Conservation (phyloP, 2,113 vertebrate species). For the Pomatostomus ruficeps region DNA sequence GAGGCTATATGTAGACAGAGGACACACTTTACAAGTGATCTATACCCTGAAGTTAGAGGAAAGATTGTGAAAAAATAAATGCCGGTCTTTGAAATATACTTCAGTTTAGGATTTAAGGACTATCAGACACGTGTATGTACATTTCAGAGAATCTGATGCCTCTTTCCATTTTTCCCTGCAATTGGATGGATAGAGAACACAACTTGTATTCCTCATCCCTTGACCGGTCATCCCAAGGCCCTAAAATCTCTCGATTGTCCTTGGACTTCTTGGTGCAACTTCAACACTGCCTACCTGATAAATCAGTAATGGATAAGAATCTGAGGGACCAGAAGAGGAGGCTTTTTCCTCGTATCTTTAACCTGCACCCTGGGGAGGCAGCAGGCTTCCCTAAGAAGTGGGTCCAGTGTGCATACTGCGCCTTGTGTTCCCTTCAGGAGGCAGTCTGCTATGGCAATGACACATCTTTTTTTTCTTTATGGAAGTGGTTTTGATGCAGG, state of each 20-base stretch:
- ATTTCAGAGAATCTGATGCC: background rate
- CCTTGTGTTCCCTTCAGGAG: background rate
- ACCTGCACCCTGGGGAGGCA: background rate
- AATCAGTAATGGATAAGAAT: background rate
- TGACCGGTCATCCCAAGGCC: background rate
- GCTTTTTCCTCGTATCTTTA: background rate
- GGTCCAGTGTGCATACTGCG: too few species aligned
- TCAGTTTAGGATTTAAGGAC: background rate
- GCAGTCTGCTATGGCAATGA: fast-evolving
- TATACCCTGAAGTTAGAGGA: background rate
- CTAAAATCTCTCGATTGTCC: background rate
- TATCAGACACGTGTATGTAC: background rate
- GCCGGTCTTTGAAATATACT: background rate
- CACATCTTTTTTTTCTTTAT: background rate
- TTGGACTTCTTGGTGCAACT: background rate
- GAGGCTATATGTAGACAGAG: background rate
- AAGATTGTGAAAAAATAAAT: background rate
- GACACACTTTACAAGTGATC: background rate
- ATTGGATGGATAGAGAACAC: background rate
- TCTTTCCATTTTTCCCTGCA: background rate
- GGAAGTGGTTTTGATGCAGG: background rate
- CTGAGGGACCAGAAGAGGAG: background rate
- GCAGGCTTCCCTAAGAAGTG: background rate
- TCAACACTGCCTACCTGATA: background rate
- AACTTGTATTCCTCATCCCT: background rate